phyloP scores from a whole-genome alignment of 1,140 invertebrate species.

The Habropoda laboriosa region DNA sequence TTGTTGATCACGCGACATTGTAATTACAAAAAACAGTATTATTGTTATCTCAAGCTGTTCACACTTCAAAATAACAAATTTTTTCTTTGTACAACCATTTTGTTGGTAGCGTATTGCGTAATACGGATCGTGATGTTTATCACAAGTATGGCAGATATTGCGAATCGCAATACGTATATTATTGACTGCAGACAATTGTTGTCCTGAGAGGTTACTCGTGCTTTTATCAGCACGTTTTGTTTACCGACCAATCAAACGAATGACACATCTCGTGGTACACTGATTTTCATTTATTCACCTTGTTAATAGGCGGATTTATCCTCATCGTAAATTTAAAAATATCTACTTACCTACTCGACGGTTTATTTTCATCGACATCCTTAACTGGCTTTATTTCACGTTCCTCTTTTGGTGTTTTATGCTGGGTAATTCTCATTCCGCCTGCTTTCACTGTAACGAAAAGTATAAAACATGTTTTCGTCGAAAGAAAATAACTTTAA shows the following conservation, averaged over 20 bases:
- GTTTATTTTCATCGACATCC: conserved; percentile 76
- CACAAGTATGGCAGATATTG: conserved; percentile 11
- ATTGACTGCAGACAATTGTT: background rate
- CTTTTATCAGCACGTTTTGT: background rate
- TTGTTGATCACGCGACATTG: background rate
- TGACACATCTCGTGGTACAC: background rate
- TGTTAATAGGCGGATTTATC: background rate
- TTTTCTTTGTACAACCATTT: conserved; percentile 17
- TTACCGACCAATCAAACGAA: background rate
- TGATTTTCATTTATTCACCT: background rate
- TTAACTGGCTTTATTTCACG: conserved; percentile 82
- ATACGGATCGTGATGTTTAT: conserved; percentile 24
- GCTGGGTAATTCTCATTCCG: conserved; percentile 95
- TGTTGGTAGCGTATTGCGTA: conserved; percentile 24
- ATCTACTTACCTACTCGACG: conserved; percentile 72
- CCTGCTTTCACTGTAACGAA: conserved; percentile 91
- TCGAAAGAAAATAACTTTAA: background rate
- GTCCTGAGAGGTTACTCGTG: background rate
- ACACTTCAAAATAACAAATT: background rate
- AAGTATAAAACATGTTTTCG: conserved; percentile 46
- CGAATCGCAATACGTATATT: background rate
- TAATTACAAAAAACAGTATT: background rate
- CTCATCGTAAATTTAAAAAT: background rate
- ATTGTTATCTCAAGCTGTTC: background rate
- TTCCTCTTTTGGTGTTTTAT: conserved; percentile 87